Evolutionary conservation across 2,888 invertebrate species (phyloP).

Genomic region (Pachydiplax longipennis): DNA sequence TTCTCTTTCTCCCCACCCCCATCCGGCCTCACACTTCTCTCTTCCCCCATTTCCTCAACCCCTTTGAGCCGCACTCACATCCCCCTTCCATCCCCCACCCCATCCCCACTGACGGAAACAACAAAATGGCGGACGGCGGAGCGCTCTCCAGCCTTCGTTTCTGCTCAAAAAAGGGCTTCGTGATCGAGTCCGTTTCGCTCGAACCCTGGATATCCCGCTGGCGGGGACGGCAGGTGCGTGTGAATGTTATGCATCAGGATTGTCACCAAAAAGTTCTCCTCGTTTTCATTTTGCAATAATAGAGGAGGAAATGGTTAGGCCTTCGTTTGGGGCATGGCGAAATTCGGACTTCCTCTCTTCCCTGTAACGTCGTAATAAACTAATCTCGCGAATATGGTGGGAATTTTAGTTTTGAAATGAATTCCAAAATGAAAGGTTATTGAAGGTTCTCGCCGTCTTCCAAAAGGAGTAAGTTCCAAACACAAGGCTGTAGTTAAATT

Average conservation of each 20-base stretch:
- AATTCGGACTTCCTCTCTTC: background rate
- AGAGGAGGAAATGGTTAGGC: background rate
- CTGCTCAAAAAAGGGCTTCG: background rate
- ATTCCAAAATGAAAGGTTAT: too few species aligned
- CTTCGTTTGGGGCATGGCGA: background rate
- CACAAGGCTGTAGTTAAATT: too few species aligned
- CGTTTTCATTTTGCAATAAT: background rate
- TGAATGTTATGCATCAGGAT: background rate
- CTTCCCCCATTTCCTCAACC: background rate
- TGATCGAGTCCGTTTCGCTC: background rate
- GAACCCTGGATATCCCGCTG: background rate
- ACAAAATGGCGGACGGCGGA: conserved; percentile 34
- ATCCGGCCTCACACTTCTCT: background rate
- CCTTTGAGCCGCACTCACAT: background rate
- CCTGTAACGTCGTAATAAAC: background rate
- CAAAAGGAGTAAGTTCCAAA: too few species aligned
- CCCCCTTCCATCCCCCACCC: background rate
- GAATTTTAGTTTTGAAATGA: background rate
- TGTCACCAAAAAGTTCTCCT: background rate
- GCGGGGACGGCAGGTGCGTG: background rate
- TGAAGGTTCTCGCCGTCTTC: too few species aligned
- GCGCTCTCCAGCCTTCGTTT: background rate
- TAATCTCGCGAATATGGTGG: background rate
- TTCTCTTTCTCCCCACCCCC: background rate
- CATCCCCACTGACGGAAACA: background rate